These are phyloP conservation scores for Tyrannus savana DNA, from an alignment of 2,113 vertebrate genomes.

Conservation along the genomic window DNA sequence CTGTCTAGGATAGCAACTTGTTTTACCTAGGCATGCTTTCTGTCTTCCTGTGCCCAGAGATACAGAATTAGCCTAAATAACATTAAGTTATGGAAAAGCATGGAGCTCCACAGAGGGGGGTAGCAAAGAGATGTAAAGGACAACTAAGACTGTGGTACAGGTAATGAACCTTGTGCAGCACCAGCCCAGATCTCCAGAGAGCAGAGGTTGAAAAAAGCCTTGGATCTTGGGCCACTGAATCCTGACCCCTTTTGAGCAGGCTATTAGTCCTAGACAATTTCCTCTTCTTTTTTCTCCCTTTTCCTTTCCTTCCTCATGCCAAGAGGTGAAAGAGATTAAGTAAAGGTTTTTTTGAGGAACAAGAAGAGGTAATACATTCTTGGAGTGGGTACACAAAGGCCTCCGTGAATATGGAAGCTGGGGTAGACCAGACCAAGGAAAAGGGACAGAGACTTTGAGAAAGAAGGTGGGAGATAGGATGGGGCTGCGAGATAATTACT, in stretches of 20 bases:
- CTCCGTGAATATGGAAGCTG: neutral
- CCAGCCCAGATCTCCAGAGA: neutral
- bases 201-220: neutral
- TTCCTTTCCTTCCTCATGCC: neutral
- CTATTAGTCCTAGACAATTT: neutral
- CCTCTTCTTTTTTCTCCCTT: neutral
- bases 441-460: neutral
- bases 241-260: neutral
- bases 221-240: neutral
- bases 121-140: neutral
- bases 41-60: neutral
- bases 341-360: accelerated
- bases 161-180: neutral
- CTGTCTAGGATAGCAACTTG: neutral
- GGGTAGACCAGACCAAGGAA: neutral
- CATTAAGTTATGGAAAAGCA: neutral
- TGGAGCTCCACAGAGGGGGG: neutral
- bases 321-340: neutral
- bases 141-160: neutral
- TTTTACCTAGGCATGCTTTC: neutral
- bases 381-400: neutral
- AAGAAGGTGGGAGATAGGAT: neutral
- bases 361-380: neutral
- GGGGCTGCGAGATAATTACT: neutral
- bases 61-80: neutral